Base-by-base conservation (phyloP, 1,140 invertebrate species). In the Schlechtendalia chinensis region DNA sequence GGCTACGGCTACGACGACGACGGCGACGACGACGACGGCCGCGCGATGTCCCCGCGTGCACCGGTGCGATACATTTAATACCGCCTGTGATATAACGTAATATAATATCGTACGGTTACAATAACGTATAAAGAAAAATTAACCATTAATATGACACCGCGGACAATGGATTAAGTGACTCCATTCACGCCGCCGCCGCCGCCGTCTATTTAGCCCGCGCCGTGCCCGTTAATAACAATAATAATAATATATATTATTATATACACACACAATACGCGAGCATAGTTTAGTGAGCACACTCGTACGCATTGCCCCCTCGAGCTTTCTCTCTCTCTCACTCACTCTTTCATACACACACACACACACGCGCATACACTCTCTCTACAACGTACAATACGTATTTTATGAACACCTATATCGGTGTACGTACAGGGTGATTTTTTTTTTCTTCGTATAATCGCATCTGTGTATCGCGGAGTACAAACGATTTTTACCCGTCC, bases 101-200 rank as follows among this genome's bases (percentile, higher is more conserved):
- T 11, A 11, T 12, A 50, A 39, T 39, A 39, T 39, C 32, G 32
- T 39, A n/a, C n/a, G 32, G 32, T n/a, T n/a, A n/a, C n/a, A n/a
- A n/a, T n/a, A 39, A 39, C 32, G 32, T 24, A 69, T n/a, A 63
- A 79, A 79, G 75, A 79, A 79, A 79, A 79, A 79, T 79, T 79
- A 79, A 79, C 75, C 75, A 79, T 79, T 79, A 79, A 79, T 63
- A 47, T 79, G 75, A 79, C 75, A 79, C 58, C 58, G 56, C 16
- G 75, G 32, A 79, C 75, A 79, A 79, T 79, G 19, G 74, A 61
- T 47, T 77, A 77, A 77, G 74, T 77, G 74, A 77, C 58, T 77
- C 74, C 56, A 77, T 77, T 77, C 74, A 77, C 19, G 14, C 67
- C 32, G 74, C 56, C 56, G 74, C n/a, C 19, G 14, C 67, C 32